Percentiles rank a stretch among this genome's conserved stretches.
Conservation (phyloP, 1,140 invertebrate genomes). For the Sweltsa coloradensis region DNA sequence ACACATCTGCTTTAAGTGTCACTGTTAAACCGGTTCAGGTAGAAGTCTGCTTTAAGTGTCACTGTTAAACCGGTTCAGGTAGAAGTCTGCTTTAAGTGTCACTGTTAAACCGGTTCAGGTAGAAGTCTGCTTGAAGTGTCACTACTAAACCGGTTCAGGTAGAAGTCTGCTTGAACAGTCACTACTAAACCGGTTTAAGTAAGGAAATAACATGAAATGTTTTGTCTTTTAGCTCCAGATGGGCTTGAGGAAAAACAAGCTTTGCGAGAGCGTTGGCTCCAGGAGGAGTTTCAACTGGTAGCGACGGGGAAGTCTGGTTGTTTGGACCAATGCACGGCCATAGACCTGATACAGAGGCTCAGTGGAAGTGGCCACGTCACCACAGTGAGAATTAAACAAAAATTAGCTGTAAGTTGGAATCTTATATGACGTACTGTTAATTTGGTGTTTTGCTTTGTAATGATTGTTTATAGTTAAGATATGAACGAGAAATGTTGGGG, state of each 20-base stretch:
- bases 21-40: too few relatives aligned
- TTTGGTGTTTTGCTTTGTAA: too few relatives aligned
- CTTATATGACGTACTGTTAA: too few relatives aligned
- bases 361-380: conserved; percentile 32
- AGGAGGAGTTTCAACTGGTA: conserved; percentile 38
- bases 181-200: neutral
- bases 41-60: too few relatives aligned
- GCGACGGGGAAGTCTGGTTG: conserved; percentile 29
- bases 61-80: too few relatives aligned
- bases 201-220: neutral
- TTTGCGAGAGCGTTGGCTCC: conserved; percentile 40
- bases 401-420: conserved; percentile 21
- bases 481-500: too few relatives aligned
- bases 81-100: too few relatives aligned
- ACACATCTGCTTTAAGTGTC: too few relatives aligned
- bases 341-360: conserved; percentile 37
- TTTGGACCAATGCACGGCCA: conserved; percentile 37
- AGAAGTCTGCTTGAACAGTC: neutral
- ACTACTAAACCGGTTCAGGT: too few relatives aligned
- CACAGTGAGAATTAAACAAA: conserved; percentile 34
- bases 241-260: conserved; percentile 32
- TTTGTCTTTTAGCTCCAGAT: conserved; percentile 18
- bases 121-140: too few relatives aligned
- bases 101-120: too few relatives aligned
- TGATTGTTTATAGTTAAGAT: too few relatives aligned